phyloP scores from a whole-genome alignment of 2,888 invertebrate species.

The Rhagonycha lutea region DNA sequence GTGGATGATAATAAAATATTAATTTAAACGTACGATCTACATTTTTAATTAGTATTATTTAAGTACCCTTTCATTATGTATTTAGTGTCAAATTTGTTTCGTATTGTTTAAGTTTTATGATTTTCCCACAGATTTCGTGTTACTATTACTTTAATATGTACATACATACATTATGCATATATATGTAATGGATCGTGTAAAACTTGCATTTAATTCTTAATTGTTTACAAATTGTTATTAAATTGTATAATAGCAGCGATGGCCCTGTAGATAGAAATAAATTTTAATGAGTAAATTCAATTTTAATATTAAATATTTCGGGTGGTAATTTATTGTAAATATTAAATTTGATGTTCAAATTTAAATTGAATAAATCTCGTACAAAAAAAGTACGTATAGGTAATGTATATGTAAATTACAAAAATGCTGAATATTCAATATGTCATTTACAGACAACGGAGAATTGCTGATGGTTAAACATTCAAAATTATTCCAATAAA shows the following conservation, averaged over 20 bases:
- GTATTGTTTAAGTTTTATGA: neutral
- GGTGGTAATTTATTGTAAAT: neutral
- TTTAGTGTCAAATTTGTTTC: neutral
- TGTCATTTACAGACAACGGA: neutral
- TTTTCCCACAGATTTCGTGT: neutral
- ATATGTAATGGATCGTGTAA: neutral
- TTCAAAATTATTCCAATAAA: neutral
- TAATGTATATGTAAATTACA: neutral
- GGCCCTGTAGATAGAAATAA: neutral
- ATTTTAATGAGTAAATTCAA: neutral
- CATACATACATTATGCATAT: too few relatives aligned
- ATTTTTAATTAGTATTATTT: neutral
- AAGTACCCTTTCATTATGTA: neutral
- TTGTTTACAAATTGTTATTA: neutral
- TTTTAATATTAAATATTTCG: neutral
- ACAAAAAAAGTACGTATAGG: neutral
- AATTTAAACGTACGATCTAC: neutral
- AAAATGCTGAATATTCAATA: slow-evolving; percentile 3
- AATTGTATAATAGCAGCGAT: neutral
- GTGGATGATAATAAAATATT: too few relatives aligned
- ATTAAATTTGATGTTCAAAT: neutral
- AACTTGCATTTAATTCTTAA: neutral
- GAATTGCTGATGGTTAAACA: neutral
- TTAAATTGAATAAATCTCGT: neutral
- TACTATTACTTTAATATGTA: neutral